Percentiles rank a stretch among this genome's conserved stretches.
Evolutionary conservation across 1,140 invertebrate species (phyloP).

Genomic region (Dinoponera quadriceps): DNA sequence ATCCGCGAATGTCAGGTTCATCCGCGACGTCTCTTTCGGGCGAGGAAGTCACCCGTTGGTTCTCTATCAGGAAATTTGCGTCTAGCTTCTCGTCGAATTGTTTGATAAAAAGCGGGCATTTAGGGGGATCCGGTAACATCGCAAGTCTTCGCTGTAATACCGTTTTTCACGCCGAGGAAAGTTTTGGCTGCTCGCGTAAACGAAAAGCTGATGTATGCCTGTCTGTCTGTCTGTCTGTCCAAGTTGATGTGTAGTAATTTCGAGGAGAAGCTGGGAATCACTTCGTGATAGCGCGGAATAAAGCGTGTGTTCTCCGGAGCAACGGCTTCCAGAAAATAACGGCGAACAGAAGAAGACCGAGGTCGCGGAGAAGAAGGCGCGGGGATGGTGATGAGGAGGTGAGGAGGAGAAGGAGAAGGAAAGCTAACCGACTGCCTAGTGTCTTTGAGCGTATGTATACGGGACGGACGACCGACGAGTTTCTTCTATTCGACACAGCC

Average conservation of each 20-base stretch:
- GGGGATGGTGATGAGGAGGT: conserved; percentile 34
- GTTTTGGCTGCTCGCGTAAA: conserved; percentile 25
- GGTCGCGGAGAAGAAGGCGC: conserved; percentile 41
- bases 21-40: conserved; percentile 51
- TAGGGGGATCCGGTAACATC: conserved; percentile 4
- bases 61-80: conserved; percentile 78
- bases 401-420: conserved; percentile 52
- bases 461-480: conserved; percentile 6
- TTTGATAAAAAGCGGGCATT: not conserved
- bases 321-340: conserved; percentile 50
- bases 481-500: not conserved
- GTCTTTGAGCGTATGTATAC: conserved; percentile 35
- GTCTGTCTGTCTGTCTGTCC: not conserved
- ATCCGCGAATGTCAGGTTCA: conserved; percentile 59
- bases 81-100: conserved; percentile 58
- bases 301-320: conserved; percentile 16
- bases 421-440: conserved; percentile 32
- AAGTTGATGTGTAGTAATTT: conserved; percentile 18
- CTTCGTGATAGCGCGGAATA: conserved; percentile 8
- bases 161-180: conserved; percentile 22
- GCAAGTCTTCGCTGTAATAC: conserved; percentile 34
- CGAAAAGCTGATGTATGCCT: not conserved
- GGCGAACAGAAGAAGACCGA: conserved; percentile 38
- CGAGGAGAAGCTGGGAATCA: conserved; percentile 11
- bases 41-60: conserved; percentile 64